These are phyloP conservation scores for Cepaea hortensis DNA, from an alignment of 2,888 invertebrate genomes.

Conservation along the genomic window DNA sequence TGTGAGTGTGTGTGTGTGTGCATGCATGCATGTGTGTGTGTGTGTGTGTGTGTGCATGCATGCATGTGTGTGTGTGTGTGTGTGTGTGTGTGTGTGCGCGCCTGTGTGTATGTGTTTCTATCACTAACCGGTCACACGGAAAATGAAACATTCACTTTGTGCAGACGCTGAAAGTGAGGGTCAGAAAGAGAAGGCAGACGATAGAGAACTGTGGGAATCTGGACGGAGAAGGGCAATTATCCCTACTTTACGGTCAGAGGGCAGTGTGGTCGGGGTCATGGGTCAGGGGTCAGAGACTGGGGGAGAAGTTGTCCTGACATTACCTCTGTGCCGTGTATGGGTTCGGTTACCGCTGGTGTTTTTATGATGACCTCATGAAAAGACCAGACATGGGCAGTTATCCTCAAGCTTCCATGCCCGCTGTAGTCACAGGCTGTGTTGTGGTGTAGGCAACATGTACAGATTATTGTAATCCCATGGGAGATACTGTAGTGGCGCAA, in stretches of 20 bases:
- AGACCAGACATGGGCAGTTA: too few species aligned
- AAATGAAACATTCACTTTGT: slow-evolving; percentile 12
- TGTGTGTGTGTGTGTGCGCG: too few species aligned
- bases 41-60: too few species aligned
- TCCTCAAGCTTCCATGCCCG: too few species aligned
- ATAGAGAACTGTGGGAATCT: slow-evolving; percentile 32
- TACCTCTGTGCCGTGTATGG: not conserved
- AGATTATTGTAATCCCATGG: too few species aligned
- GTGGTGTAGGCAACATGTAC: too few species aligned
- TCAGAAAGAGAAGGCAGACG: not conserved
- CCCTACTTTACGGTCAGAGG: slow-evolving; percentile 9
- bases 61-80: too few species aligned
- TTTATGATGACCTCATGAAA: not conserved
- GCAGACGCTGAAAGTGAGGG: not conserved
- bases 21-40: too few species aligned
- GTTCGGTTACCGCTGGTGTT: not conserved
- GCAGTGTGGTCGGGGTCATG: not conserved
- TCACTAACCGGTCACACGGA: not conserved
- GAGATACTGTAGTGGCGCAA: too few species aligned
- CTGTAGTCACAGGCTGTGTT: too few species aligned
- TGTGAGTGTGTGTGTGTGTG: too few species aligned
- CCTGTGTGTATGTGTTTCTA: not conserved
- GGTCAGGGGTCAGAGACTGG: slow-evolving; percentile 36
- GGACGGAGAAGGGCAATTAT: slow-evolving; percentile 24
- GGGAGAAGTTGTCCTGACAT: slow-evolving; percentile 29